These are phyloP conservation scores for Corvus hawaiiensis DNA, from an alignment of 2,113 vertebrate species.

Conservation along the genomic window DNA sequence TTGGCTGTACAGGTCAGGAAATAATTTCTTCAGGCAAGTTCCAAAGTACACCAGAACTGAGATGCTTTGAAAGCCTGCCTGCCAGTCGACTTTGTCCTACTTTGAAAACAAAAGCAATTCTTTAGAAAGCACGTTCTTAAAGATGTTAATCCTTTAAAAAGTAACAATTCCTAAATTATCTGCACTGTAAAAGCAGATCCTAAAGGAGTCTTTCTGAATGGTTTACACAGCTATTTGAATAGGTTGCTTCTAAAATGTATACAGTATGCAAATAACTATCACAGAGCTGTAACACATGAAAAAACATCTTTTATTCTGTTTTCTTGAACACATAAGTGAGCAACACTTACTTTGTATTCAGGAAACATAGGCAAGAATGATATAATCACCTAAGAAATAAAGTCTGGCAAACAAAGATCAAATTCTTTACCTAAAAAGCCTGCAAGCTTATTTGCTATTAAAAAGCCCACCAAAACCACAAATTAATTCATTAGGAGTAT, in stretches of 20 bases:
- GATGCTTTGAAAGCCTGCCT: neutral
- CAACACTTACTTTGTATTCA: neutral
- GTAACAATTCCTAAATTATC: constrained; percentile 9
- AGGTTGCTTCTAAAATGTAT: neutral
- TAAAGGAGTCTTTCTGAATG: neutral
- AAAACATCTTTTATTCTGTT: neutral
- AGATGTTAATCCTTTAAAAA: constrained; percentile 25
- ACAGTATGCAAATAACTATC: neutral
- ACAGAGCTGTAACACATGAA: neutral
- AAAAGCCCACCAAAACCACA: neutral
- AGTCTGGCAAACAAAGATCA: neutral
- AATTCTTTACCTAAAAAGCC: neutral
- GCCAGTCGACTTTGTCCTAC: neutral
- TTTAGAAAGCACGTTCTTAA: neutral
- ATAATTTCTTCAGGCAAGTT: neutral
- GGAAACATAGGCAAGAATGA: neutral
- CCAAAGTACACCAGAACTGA: neutral
- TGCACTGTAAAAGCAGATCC: neutral
- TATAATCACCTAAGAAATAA: neutral
- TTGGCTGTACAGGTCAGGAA: neutral
- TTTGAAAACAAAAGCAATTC: constrained; percentile 20
- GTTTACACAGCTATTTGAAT: neutral
- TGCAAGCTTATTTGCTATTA: neutral
- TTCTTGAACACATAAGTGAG: neutral
- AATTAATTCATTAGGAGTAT: neutral